Evolutionary conservation across 2,888 invertebrate genomes (phyloP), one percentile per base, ranked within the genome.

Genomic region (Melieria crassipennis): DNA sequence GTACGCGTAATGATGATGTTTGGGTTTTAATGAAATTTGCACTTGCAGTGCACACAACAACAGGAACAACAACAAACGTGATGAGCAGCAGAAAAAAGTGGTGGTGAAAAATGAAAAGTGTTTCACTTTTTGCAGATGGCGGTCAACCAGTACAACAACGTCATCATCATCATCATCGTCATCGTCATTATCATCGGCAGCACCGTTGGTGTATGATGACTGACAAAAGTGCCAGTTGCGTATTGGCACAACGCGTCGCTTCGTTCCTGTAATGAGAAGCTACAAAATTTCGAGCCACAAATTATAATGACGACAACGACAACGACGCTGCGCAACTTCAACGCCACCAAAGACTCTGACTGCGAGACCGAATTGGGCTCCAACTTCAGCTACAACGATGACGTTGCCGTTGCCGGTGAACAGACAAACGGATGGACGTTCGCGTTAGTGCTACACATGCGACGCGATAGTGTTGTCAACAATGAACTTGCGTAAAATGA

Each of bases 401-500:
- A 46, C 16, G 43, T 50, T 55, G 61, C 48, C 61, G 46, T 11
- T 46, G 45, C 42, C 43, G 43, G 56, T 56, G 30, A 52, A 42
- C 43, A 42, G 13, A 65, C n/a, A n/a, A 56, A 60, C 42, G 61
- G 61, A 62, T 63, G 61, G 71, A 11, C 66, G 66, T 5, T 48
- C 43, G 9, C 16, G 46, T 42, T 10, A 50, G 52, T 5, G 43
- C 65, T 65, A 69, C 66, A 58, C 48, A 66, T 47, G 56, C 62
- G 69, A 69, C 68, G 57, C 61, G 69, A 65, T 68, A 69, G 65
- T 67, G 60, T 62, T 81, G 82, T 82, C 82, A 83, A 83, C 81
- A 81, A 81, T 83, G 81, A 81, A 83, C 74, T 76, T 76, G 83
- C 81, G 79, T 76, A 80, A 81, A 80, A 74, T 64, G 68, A 46